Evolutionary conservation across 1,140 invertebrate genomes (phyloP).

Genomic region (Nomia melanderi): DNA sequence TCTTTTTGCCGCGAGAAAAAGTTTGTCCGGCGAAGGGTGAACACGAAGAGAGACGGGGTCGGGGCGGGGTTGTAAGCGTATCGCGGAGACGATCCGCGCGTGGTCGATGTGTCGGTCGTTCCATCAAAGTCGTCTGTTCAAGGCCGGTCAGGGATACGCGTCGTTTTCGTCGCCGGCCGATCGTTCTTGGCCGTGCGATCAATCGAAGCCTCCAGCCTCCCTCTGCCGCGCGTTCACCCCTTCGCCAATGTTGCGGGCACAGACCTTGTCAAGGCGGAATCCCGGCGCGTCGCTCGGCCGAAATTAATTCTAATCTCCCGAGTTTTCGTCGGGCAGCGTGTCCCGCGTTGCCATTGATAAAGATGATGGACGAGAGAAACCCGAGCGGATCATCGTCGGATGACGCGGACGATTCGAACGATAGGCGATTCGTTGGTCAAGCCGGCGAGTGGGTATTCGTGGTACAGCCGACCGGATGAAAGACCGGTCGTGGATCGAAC

Average conservation of each 20-base stretch:
- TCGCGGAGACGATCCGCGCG: slow-evolving; percentile 29
- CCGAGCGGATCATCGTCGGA: too few species aligned
- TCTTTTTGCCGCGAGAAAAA: slow-evolving; percentile 58
- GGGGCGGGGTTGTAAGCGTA: slow-evolving; percentile 35
- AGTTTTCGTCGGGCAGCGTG: neutral
- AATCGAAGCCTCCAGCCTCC: slow-evolving; percentile 22
- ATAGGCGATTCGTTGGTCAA: too few species aligned
- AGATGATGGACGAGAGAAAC: neutral
- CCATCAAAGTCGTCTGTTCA: slow-evolving; percentile 45
- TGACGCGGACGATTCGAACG: too few species aligned
- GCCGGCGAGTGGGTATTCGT: too few species aligned
- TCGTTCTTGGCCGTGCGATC: slow-evolving; percentile 30
- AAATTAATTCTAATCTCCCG: neutral
- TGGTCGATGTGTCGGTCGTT: slow-evolving; percentile 10
- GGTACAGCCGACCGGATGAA: neutral
- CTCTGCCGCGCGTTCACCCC: neutral
- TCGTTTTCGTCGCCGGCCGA: slow-evolving; percentile 34
- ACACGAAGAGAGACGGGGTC: neutral
- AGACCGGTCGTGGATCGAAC: neutral
- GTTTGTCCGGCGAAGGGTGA: slow-evolving; percentile 38
- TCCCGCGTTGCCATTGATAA: neutral
- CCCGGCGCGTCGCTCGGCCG: neutral
- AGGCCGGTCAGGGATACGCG: slow-evolving; percentile 30
- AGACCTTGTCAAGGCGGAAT: slow-evolving; percentile 29
- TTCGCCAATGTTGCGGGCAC: slow-evolving; percentile 22